Evolutionary conservation across 2,888 invertebrate genomes (phyloP).

Genomic region (Eueremaeus valkanovi): DNA sequence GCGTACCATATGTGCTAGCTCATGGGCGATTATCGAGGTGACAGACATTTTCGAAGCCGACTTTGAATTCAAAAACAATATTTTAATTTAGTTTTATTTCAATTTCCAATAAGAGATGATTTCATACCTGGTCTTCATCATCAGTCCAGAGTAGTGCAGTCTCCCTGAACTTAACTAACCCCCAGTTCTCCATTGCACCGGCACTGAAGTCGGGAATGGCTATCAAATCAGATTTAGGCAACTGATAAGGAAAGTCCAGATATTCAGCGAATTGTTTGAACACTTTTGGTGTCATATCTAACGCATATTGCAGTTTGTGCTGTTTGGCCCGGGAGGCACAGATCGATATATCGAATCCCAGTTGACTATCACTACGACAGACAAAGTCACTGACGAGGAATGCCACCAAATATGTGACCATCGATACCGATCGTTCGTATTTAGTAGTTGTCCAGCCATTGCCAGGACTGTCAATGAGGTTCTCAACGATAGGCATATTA

Average conservation of each 20-base stretch:
- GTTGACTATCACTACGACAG: constrained; percentile 48
- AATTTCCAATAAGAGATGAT: too few relatives aligned
- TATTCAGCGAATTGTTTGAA: constrained; percentile 60
- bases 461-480: not conserved
- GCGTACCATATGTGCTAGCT: constrained; percentile 70
- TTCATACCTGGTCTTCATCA: constrained; percentile 62
- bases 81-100: too few relatives aligned
- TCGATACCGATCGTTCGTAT: constrained; percentile 60
- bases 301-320: constrained; percentile 64
- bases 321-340: constrained; percentile 64
- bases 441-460: constrained; percentile 48
- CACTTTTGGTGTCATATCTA: constrained; percentile 71
- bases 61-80: too few relatives aligned
- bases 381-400: constrained; percentile 77
- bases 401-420: constrained; percentile 84
- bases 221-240: constrained; percentile 79
- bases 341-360: constrained; percentile 56
- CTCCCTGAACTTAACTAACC: constrained; percentile 85
- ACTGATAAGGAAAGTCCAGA: constrained; percentile 75
- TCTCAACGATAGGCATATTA: constrained; percentile 68
- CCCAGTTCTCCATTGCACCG: constrained; percentile 94
- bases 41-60: constrained; percentile 67
- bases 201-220: constrained; percentile 80
- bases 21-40: constrained; percentile 80
- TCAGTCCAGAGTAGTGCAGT: constrained; percentile 67